Evolutionary conservation across 2,888 invertebrate species (phyloP).

Genomic region (Platypus cylindrus): DNA sequence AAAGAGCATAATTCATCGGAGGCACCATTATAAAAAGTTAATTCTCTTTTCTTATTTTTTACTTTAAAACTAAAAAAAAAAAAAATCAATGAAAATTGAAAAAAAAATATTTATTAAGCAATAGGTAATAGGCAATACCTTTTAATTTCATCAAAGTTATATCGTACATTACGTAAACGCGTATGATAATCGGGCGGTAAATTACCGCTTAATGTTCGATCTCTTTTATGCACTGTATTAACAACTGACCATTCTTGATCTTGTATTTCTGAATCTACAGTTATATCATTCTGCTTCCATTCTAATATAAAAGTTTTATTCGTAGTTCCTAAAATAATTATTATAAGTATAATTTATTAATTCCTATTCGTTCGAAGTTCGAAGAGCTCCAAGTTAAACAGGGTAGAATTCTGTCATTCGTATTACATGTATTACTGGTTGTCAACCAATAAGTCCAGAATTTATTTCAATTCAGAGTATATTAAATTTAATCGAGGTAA

Average conservation of each 20-base stretch:
- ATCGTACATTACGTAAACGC: constrained; percentile 40
- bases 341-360: too few species aligned
- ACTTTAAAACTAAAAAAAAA: constrained; percentile 41
- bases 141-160: constrained; percentile 50
- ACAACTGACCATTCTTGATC: constrained; percentile 80
- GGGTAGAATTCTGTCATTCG: too few species aligned
- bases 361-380: too few species aligned
- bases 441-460: background rate
- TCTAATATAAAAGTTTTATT: constrained; percentile 45
- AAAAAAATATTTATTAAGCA: too few species aligned
- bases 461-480: too few species aligned
- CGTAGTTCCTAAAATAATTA: constrained; percentile 12
- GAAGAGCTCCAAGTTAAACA: too few species aligned
- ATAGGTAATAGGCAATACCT: too few species aligned
- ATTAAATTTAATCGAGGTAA: too few species aligned
- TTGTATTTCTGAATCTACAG: constrained; percentile 62
- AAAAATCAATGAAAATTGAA: background rate
- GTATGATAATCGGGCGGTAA: constrained; percentile 33
- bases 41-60: constrained; percentile 26
- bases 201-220: constrained; percentile 46
- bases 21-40: constrained; percentile 56
- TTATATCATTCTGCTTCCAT: constrained; percentile 72
- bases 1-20: constrained; percentile 65
- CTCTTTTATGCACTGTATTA: constrained; percentile 56
- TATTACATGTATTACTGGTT: background rate